Evolutionary conservation across 2,113 vertebrate species (phyloP).

Genomic region (Pedetes capensis): DNA sequence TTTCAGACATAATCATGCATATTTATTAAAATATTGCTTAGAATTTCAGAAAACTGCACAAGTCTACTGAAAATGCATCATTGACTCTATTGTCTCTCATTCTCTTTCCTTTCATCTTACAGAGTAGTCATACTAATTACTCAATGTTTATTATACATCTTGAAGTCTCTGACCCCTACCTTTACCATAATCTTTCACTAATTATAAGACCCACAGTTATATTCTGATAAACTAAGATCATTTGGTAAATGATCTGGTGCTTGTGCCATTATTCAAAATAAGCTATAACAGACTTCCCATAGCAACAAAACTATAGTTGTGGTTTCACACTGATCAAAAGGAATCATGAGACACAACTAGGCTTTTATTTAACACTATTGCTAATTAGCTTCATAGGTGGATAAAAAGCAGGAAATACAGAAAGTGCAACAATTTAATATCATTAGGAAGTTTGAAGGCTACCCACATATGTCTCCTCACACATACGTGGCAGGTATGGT

Average conservation of each 20-base stretch:
- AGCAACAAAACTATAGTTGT: background rate
- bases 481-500: rapidly evolving
- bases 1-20: background rate
- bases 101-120: background rate
- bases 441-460: background rate
- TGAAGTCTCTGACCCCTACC: background rate
- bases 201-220: background rate
- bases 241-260: background rate
- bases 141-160: background rate
- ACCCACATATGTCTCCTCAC: background rate
- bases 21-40: background rate
- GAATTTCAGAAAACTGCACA: background rate
- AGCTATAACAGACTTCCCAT: background rate
- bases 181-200: background rate
- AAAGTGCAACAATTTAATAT: background rate
- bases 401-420: background rate
- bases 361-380: background rate
- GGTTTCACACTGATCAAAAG: background rate
- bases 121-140: background rate
- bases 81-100: background rate
- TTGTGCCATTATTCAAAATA: background rate
- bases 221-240: background rate
- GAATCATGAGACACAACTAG: background rate
- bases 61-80: background rate
- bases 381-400: background rate